These are phyloP conservation scores for Ostrea edulis DNA, from an alignment of 1,140 invertebrate species.

Conservation along the genomic window DNA sequence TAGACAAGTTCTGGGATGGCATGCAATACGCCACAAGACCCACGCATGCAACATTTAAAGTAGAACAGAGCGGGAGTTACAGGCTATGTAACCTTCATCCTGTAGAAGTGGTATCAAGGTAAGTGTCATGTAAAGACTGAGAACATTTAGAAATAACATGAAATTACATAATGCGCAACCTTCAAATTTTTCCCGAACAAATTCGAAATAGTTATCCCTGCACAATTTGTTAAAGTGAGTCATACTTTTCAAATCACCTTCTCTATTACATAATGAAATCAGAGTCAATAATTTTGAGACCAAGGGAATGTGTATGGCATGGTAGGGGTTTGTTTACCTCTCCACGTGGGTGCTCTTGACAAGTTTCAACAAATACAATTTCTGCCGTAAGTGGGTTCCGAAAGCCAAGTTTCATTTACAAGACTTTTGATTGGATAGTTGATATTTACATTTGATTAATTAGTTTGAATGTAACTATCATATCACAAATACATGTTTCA, in stretches of 20 bases:
- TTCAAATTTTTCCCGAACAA: not conserved
- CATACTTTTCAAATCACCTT: too few species aligned
- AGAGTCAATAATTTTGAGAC: not conserved
- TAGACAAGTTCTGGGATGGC: too few species aligned
- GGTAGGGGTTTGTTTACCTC: constrained; percentile 24
- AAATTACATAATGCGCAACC: not conserved
- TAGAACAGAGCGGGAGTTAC: too few species aligned
- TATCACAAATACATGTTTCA: not conserved
- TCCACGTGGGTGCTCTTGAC: constrained; percentile 11
- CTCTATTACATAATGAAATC: too few species aligned
- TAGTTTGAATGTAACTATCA: not conserved
- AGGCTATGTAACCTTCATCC: too few species aligned
- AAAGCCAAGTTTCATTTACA: not conserved
- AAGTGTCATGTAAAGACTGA: too few species aligned
- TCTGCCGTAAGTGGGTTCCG: not conserved
- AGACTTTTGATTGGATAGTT: not conserved
- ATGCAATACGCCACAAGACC: too few species aligned
- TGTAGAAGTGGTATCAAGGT: too few species aligned
- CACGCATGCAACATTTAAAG: too few species aligned
- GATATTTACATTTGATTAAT: not conserved
- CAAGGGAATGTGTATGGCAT: not conserved
- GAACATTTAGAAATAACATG: too few species aligned
- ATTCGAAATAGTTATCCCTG: not conserved
- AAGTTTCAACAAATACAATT: constrained; percentile 15
- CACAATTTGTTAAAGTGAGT: too few species aligned